Evolutionary conservation across 2,797 vertebrate genomes (phyloP), one percentile per base, ranked within the genome.

Genomic region (Myotis daubentonii): DNA sequence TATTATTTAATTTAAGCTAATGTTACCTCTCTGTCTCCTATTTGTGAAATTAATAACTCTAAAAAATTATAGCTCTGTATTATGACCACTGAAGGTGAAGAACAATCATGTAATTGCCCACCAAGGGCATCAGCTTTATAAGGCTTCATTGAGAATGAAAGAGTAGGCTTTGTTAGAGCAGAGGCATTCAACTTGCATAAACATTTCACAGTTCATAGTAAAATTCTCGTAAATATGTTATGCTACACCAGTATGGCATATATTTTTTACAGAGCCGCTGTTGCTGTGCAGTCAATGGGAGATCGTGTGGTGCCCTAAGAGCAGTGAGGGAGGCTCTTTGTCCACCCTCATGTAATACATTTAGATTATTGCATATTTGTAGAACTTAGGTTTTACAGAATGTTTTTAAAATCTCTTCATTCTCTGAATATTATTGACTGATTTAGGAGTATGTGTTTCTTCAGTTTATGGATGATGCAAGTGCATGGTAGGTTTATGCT

Each of bases 131-230:
- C 13, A n/a, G 2, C 23, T 89, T 79, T 79, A 1, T 72, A 44
- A 89, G 6, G 3, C n/a, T 74, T 65, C 25, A 10, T 88, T 92
- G 11, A 75, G 60, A 94, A 47, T 79, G 30, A 87, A 51, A 87
- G 36, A 57, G 6, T 38, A 72, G 36, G 2, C 6, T 36, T 72
- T 78, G 10, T 79, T 44, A 72, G 51, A 94, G 65, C 19, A 83
- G 49, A 57, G 87, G 23, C 25, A 22, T 84, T 81, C 66, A 23
- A n/a, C 16, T 51, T 70, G 33, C 19, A 6, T 41, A 79, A 84
- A 84, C 41, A 71, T 36, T 79, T 60, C 57, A 65, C 33, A 94
- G 38, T 88, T 97, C 23, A 71, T 72, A 57, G 44, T 53, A 60
- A 95, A 86, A 38, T 76, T 76, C 12, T 53, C 89, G 11, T 23